These are phyloP conservation scores for Tachina fera DNA, from an alignment of 2,888 invertebrate species.

Conservation along the genomic window DNA sequence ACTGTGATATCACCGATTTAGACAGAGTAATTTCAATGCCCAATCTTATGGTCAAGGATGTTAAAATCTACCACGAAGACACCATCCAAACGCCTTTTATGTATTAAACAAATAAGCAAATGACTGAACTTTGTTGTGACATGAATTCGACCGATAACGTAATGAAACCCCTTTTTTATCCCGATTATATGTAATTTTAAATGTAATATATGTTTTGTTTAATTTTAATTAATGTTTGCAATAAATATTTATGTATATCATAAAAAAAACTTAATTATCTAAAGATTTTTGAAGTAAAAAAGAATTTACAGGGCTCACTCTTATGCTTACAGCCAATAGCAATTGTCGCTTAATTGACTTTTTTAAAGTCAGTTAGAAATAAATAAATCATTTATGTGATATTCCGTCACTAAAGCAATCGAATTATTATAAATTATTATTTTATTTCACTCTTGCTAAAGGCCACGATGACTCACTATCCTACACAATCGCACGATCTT, in stretches of 20 bases:
- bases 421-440: too few species aligned
- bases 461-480: too few species aligned
- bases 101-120: constrained; percentile 31
- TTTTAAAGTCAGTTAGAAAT: too few species aligned
- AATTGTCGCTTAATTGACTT: too few species aligned
- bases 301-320: too few species aligned
- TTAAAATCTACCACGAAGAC: constrained; percentile 77
- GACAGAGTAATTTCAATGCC: constrained; percentile 73
- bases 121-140: neutral
- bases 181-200: constrained; percentile 22
- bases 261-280: constrained; percentile 52
- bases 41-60: constrained; percentile 76
- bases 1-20: constrained; percentile 75
- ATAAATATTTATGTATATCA: constrained; percentile 62
- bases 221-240: constrained; percentile 61
- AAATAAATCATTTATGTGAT: too few species aligned
- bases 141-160: constrained; percentile 15
- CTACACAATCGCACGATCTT: too few species aligned
- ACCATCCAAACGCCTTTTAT: constrained; percentile 46
- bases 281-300: neutral
- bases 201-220: constrained; percentile 35
- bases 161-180: neutral
- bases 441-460: too few species aligned
- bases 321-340: too few species aligned
- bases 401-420: too few species aligned